These are phyloP conservation scores for Luehdorfia chinensis DNA, from an alignment of 1,140 invertebrate species.

Conservation along the genomic window DNA sequence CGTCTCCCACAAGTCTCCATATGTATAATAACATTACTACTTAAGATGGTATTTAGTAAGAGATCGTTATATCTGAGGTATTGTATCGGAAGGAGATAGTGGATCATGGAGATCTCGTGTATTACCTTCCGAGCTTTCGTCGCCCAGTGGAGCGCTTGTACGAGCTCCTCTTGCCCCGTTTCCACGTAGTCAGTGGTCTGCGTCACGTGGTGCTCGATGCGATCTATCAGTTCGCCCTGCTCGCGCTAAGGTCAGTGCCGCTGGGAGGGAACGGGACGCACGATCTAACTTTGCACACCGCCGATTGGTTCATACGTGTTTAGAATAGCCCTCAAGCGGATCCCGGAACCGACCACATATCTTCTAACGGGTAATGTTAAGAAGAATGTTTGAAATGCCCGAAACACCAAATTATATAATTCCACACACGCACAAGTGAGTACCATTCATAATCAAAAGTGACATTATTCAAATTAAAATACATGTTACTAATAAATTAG, in stretches of 20 bases:
- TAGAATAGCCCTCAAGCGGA: slow-evolving; percentile 24
- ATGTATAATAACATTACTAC: no score
- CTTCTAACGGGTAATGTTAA: slow-evolving; percentile 40
- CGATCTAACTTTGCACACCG: slow-evolving; percentile 30
- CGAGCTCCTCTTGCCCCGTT: slow-evolving; percentile 86
- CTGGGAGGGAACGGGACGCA: slow-evolving; percentile 51
- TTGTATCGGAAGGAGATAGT: background rate
- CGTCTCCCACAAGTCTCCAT: no score
- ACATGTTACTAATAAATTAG: slow-evolving; percentile 26
- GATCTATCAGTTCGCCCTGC: slow-evolving; percentile 94
- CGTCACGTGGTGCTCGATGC: slow-evolving; percentile 94
- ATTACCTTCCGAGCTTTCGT: slow-evolving; percentile 94
- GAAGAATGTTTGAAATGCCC: slow-evolving; percentile 11
- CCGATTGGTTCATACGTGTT: slow-evolving; percentile 64
- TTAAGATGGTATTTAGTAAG: no score
- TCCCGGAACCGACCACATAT: slow-evolving; percentile 40
- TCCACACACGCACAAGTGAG: slow-evolving; percentile 35
- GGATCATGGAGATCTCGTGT: no score
- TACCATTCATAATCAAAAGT: slow-evolving; percentile 27
- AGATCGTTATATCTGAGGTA: background rate
- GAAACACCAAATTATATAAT: slow-evolving; percentile 33
- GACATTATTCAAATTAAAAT: no score
- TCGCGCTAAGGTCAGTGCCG: slow-evolving; percentile 62
- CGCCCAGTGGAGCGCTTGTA: slow-evolving; percentile 88
- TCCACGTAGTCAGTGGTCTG: slow-evolving; percentile 89